Evolutionary conservation across 2,797 vertebrate species (phyloP).

Genomic region (Poecilia wingei): DNA sequence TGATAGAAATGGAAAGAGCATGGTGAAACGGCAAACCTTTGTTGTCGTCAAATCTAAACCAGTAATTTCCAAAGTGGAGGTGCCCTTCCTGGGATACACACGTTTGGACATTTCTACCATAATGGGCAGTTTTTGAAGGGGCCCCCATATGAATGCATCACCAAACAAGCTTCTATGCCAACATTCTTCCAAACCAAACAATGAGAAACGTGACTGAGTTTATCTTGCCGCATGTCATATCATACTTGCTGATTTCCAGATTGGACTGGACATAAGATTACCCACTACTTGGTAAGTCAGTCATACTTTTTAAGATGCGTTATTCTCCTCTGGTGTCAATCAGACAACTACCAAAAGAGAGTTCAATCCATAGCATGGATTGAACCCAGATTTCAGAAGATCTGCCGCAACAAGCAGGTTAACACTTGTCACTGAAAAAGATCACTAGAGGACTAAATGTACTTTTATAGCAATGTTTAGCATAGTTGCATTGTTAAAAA

Average conservation of each 20-base stretch:
- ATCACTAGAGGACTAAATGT: neutral
- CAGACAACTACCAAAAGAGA: too few relatives aligned
- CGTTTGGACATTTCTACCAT: too few relatives aligned
- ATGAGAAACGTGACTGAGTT: neutral
- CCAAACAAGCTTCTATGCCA: neutral
- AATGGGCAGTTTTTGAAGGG: neutral
- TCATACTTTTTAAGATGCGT: neutral
- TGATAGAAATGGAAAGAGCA: neutral
- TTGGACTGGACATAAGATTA: neutral
- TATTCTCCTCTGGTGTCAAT: neutral
- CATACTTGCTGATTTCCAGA: neutral
- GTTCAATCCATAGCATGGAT: too few relatives aligned
- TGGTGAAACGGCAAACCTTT: too few relatives aligned
- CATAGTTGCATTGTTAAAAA: neutral
- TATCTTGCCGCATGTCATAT: neutral
- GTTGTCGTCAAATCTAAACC: too few relatives aligned
- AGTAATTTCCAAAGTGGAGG: too few relatives aligned
- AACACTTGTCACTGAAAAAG: neutral
- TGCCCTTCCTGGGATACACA: too few relatives aligned
- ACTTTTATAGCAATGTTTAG: neutral
- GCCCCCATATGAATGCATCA: neutral
- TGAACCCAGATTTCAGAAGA: neutral
- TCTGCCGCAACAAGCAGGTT: neutral
- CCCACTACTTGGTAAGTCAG: neutral
- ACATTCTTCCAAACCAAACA: neutral